These are phyloP conservation scores for Sebastes ruberrimus DNA, from an alignment of 2,797 vertebrate genomes.

Conservation along the genomic window DNA sequence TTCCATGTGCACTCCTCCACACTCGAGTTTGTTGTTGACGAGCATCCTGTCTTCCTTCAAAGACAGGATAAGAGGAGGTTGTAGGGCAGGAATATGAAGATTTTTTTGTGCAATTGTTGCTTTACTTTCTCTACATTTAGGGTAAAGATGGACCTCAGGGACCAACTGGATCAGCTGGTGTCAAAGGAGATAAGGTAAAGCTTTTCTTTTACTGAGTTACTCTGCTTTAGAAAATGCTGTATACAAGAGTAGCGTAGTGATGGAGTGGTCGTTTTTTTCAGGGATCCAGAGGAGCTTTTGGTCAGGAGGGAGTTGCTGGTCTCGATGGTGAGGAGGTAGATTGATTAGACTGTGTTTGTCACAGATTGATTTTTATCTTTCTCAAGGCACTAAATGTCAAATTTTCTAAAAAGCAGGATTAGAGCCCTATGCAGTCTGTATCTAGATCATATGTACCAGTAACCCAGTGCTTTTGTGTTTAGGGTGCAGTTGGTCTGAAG, in stretches of 20 bases:
- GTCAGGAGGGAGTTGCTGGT: constrained; percentile 77
- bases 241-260: not conserved
- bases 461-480: constrained; percentile 42
- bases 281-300: constrained; percentile 75
- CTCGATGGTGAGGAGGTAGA: constrained; percentile 89
- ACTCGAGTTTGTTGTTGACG: not conserved
- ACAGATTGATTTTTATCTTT: constrained; percentile 17
- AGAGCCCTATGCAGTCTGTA: not conserved
- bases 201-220: not conserved
- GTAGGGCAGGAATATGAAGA: not conserved
- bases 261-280: constrained; percentile 40
- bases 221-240: not conserved
- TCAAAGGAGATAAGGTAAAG: constrained; percentile 78
- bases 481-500: constrained; percentile 72
- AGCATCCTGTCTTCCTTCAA: not conserved
- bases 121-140: constrained; percentile 52
- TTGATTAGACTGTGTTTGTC: constrained; percentile 73
- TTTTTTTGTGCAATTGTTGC: not conserved
- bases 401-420: not conserved
- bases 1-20: constrained; percentile 56
- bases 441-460: no score
- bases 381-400: not conserved
- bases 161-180: constrained; percentile 61
- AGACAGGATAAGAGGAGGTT: no score
- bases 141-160: constrained; percentile 81